phyloP scores from a whole-genome alignment of 2,888 invertebrate species.

The Pharmacophagus antenor region DNA sequence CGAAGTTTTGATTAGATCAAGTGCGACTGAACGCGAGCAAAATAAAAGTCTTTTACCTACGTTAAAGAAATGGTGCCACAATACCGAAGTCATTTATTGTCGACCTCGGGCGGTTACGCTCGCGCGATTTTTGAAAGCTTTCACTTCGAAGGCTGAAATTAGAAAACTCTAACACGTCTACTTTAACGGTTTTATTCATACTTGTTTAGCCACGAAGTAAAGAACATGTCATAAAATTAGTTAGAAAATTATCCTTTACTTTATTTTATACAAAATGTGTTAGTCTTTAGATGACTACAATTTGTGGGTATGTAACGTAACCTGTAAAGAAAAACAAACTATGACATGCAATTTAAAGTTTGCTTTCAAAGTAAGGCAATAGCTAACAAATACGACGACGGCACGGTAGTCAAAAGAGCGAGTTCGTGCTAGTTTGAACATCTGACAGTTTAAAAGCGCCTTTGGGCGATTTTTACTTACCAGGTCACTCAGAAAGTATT shows the following conservation, averaged over 20 bases:
- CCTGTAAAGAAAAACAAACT: conserved; percentile 24
- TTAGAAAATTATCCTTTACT: neutral
- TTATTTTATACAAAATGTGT: too few relatives aligned
- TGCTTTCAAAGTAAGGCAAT: conserved; percentile 33
- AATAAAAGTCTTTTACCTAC: conserved; percentile 49
- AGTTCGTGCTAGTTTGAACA: conserved; percentile 63
- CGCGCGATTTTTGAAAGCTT: conserved; percentile 30
- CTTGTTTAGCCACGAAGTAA: conserved; percentile 9
- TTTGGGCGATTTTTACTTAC: conserved; percentile 47
- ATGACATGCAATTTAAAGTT: conserved; percentile 30
- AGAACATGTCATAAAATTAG: neutral
- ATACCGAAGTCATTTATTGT: conserved; percentile 39
- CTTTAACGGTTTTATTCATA: conserved; percentile 16
- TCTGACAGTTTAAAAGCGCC: conserved; percentile 49
- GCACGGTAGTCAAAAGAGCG: conserved; percentile 54
- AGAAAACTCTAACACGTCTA: conserved; percentile 21
- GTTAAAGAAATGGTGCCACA: conserved; percentile 35
- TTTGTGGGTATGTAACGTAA: neutral
- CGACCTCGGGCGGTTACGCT: conserved; percentile 35
- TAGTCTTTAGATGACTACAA: too few relatives aligned
- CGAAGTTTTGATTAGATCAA: conserved; percentile 75
- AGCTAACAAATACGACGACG: conserved; percentile 49
- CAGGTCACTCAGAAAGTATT: conserved; percentile 45
- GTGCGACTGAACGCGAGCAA: conserved; percentile 54
- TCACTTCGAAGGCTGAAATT: conserved; percentile 28